A percentile compares a stretch with the other conserved stretches of the same genome.
Evolutionary conservation across 2,888 invertebrate genomes (phyloP).

Genomic region (Bibio marci): DNA sequence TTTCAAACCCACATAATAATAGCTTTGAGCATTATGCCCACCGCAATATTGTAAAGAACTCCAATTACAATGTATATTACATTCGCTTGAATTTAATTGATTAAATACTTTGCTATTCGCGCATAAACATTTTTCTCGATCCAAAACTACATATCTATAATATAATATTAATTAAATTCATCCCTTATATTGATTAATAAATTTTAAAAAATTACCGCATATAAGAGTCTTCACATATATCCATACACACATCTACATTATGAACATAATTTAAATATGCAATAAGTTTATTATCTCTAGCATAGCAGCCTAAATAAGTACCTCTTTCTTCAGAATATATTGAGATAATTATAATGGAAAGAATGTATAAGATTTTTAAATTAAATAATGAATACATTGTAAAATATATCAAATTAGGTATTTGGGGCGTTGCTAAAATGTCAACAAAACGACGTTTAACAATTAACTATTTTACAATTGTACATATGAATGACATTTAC

Average conservation of each 20-base stretch:
- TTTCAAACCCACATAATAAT: conserved; percentile 44
- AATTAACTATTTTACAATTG: too few relatives aligned
- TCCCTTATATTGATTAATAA: not conserved
- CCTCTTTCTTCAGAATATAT: too few relatives aligned
- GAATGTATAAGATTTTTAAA: too few relatives aligned
- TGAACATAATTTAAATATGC: not conserved
- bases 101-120: conserved; percentile 31
- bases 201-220: conserved; percentile 14
- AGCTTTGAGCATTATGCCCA: conserved; percentile 43
- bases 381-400: too few relatives aligned
- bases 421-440: too few relatives aligned
- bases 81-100: conserved; percentile 30
- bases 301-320: too few relatives aligned
- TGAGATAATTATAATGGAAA: too few relatives aligned
- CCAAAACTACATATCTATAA: not conserved
- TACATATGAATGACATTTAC: too few relatives aligned
- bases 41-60: conserved; percentile 49
- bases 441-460: too few relatives aligned
- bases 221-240: not conserved
- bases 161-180: conserved; percentile 2
- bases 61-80: conserved; percentile 39
- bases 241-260: not conserved
- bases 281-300: too few relatives aligned
- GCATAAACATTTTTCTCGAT: conserved; percentile 25
- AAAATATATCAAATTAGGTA: too few relatives aligned